These are phyloP conservation scores for Trachemys scripta DNA, from an alignment of 2,113 vertebrate species.

Conservation along the genomic window DNA sequence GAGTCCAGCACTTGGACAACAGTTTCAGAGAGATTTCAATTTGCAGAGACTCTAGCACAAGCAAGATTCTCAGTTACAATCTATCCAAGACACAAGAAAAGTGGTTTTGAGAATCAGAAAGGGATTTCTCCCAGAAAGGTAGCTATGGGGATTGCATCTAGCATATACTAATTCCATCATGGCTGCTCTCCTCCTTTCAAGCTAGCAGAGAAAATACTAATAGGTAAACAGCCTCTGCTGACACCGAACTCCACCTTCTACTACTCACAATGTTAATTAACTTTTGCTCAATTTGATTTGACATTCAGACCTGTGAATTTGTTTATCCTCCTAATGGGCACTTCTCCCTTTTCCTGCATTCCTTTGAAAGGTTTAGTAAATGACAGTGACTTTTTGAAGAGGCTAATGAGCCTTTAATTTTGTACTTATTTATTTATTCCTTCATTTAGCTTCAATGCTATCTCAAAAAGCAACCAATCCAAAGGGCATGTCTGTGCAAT, in stretches of 20 bases:
- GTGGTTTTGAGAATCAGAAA: constrained; percentile 27
- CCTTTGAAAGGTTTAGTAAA: constrained; percentile 68
- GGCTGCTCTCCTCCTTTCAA: not conserved
- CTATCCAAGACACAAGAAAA: constrained; percentile 46
- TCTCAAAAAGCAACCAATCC: constrained; percentile 37
- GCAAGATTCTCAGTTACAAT: constrained; percentile 53
- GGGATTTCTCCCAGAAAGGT: not conserved
- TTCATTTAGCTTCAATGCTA: constrained; percentile 44
- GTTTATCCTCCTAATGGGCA: constrained; percentile 68
- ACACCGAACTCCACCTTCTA: constrained; percentile 38
- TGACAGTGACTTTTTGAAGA: constrained; percentile 34
- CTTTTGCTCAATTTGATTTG: constrained; percentile 66
- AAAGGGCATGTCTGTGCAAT: not conserved
- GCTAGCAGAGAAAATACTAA: not conserved
- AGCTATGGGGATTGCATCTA: constrained; percentile 27
- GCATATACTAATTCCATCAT: constrained; percentile 13
- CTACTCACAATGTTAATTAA: constrained; percentile 44
- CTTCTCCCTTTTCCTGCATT: constrained; percentile 45
- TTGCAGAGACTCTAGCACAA: constrained; percentile 44
- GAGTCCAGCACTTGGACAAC: not conserved
- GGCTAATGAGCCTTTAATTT: constrained; percentile 70
- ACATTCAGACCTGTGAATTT: constrained; percentile 65
- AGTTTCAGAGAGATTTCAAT: constrained; percentile 13
- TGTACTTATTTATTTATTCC: constrained; percentile 50
- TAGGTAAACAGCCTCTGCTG: constrained; percentile 51